Percentiles rank a stretch among this genome's conserved stretches.
Evolutionary conservation across 2,888 invertebrate species (phyloP).

Genomic region (Monoplex corrugatus): DNA sequence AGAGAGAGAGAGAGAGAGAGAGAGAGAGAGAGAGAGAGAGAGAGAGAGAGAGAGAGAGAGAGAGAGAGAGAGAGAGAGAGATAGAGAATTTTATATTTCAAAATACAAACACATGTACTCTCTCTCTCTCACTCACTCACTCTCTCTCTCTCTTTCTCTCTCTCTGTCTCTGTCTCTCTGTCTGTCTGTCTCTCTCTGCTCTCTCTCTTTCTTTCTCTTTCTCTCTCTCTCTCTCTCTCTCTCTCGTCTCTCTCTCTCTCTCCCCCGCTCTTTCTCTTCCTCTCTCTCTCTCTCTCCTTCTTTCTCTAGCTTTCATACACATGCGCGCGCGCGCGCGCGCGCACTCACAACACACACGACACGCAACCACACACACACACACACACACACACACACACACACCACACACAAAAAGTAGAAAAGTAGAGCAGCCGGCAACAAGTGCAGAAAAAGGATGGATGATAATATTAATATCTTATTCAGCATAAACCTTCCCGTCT

Average conservation of each 20-base stretch:
- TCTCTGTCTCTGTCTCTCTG: neutral
- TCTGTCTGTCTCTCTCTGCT: neutral
- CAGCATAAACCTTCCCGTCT: no score
- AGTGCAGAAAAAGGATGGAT: no score
- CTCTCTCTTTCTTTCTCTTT: constrained; percentile 8
- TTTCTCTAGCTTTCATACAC: no score
- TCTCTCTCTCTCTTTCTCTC: neutral
- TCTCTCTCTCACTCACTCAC: neutral
- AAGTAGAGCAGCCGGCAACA: no score
- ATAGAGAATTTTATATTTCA: no score
- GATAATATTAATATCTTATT: no score
- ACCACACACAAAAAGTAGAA: no score
- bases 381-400: no score
- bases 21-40: constrained; percentile 41
- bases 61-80: no score
- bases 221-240: neutral
- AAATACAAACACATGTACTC: neutral
- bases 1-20: constrained; percentile 13
- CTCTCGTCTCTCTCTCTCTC: neutral
- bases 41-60: constrained; percentile 37
- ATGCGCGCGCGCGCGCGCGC: no score
- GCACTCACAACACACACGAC: no score
- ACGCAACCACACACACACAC: no score
- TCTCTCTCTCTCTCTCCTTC: neutral
- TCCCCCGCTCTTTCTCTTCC: neutral